These are phyloP conservation scores for Ophion slaviceki DNA, from an alignment of 2,888 invertebrate species.

Conservation along the genomic window DNA sequence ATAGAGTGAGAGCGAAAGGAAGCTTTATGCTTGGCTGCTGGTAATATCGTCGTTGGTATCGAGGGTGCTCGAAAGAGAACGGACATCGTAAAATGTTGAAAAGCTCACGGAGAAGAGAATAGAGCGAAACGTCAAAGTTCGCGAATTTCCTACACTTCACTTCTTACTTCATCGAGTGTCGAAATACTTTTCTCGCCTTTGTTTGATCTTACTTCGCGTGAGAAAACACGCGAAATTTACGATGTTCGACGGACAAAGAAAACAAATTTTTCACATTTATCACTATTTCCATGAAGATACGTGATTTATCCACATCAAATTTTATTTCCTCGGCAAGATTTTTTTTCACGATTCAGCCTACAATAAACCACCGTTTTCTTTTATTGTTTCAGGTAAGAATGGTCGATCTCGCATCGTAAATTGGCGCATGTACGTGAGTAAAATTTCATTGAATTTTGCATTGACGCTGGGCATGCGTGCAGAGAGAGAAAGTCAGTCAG, in stretches of 20 bases:
- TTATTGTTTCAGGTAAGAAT: conserved; percentile 71
- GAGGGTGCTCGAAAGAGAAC: conserved; percentile 62
- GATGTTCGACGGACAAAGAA: not conserved
- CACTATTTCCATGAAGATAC: not conserved
- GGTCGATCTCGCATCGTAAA: not conserved
- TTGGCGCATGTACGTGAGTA: conserved; percentile 42
- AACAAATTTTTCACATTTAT: not conserved
- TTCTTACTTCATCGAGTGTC: not conserved
- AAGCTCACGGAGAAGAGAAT: conserved; percentile 70
- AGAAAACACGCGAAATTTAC: not conserved
- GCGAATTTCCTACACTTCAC: conserved; percentile 67
- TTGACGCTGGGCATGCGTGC: not conserved
- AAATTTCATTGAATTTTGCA: conserved; percentile 10
- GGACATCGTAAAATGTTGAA: conserved; percentile 77
- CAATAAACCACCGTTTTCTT: conserved; percentile 20
- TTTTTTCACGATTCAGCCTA: not conserved
- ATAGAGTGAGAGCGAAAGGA: not conserved
- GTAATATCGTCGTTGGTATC: conserved; percentile 25
- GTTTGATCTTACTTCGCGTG: not conserved
- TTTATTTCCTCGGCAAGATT: not conserved
- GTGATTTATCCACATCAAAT: not conserved
- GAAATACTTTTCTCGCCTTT: conserved; percentile 16
- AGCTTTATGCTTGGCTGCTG: conserved; percentile 25
- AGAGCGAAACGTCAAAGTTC: conserved; percentile 76
- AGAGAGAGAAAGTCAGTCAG: not conserved